Conservation (phyloP, 2,113 vertebrate genomes). For the Pteruthius melanotis region DNA sequence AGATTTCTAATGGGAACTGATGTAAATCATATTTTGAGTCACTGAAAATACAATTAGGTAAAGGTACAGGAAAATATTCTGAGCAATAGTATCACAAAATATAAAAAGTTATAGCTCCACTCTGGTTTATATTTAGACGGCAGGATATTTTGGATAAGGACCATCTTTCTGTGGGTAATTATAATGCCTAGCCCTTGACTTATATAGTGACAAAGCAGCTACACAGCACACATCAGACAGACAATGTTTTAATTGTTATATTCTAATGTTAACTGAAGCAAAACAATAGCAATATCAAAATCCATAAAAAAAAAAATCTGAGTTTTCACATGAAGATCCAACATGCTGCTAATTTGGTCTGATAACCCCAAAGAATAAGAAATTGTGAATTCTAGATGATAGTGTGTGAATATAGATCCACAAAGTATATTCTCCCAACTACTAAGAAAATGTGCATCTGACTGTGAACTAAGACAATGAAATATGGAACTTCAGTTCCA, state of each 20-base stretch:
- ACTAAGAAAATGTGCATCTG: neutral
- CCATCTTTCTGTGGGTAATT: neutral
- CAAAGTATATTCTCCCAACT: neutral
- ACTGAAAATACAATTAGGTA: neutral
- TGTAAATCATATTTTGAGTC: neutral
- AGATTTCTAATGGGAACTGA: neutral
- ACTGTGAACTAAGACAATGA: neutral
- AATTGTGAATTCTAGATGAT: neutral
- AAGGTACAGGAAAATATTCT: neutral
- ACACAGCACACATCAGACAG: neutral
- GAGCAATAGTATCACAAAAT: neutral
- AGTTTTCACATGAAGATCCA: neutral
- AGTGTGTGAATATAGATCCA: neutral
- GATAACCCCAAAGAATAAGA: neutral
- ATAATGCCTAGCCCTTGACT: neutral
- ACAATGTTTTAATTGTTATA: neutral
- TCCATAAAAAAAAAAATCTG: neutral
- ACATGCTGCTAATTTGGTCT: neutral
- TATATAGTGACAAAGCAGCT: neutral
- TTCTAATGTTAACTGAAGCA: neutral
- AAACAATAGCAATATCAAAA: neutral
- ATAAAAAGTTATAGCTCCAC: neutral
- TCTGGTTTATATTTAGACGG: neutral
- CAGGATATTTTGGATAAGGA: neutral
- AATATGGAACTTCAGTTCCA: neutral